A percentile compares a stretch with the other conserved stretches of the same genome.
Evolutionary conservation across 2,888 invertebrate species (phyloP).

Genomic region (Herminia tarsipennalis): DNA sequence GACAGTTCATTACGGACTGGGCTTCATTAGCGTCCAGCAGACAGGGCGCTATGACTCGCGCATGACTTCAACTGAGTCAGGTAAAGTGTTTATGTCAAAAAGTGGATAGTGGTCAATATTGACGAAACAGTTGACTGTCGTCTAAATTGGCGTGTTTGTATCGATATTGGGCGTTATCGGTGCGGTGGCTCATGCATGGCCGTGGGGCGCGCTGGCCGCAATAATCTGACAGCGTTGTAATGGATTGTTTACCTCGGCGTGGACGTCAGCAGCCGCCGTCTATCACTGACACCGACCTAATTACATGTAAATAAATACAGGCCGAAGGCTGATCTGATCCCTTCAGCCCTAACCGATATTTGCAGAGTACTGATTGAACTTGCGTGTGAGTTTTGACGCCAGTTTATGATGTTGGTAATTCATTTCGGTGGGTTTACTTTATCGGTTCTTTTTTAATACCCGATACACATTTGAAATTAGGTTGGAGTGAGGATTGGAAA

Average conservation of each 20-base stretch:
- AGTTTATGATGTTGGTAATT: too few species aligned
- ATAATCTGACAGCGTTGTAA: constrained; percentile 69
- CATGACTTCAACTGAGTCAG: constrained; percentile 8
- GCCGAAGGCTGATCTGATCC: constrained; percentile 50
- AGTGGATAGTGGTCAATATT: constrained; percentile 63
- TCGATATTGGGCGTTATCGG: constrained; percentile 64
- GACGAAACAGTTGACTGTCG: constrained; percentile 52
- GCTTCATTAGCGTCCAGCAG: constrained; percentile 17
- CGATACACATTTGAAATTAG: too few species aligned
- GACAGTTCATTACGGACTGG: constrained; percentile 23
- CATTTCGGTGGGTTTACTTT: too few species aligned
- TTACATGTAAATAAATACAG: constrained; percentile 82
- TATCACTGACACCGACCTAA: constrained; percentile 78
- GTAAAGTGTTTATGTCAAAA: constrained; percentile 48
- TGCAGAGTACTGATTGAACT: constrained; percentile 46
- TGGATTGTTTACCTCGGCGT: constrained; percentile 76
- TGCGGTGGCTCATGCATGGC: constrained; percentile 60
- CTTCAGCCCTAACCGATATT: constrained; percentile 27
- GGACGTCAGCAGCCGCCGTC: constrained; percentile 72
- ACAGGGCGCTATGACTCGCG: not conserved
- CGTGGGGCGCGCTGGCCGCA: constrained; percentile 43
- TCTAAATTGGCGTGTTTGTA: constrained; percentile 72
- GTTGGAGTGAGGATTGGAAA: too few species aligned
- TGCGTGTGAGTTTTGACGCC: constrained; percentile 11
- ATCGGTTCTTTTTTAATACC: too few species aligned